Percentiles rank a stretch among this genome's conserved stretches.
Evolutionary conservation across 1,140 invertebrate genomes (phyloP).

Genomic region (Neodiprion fabricii): DNA sequence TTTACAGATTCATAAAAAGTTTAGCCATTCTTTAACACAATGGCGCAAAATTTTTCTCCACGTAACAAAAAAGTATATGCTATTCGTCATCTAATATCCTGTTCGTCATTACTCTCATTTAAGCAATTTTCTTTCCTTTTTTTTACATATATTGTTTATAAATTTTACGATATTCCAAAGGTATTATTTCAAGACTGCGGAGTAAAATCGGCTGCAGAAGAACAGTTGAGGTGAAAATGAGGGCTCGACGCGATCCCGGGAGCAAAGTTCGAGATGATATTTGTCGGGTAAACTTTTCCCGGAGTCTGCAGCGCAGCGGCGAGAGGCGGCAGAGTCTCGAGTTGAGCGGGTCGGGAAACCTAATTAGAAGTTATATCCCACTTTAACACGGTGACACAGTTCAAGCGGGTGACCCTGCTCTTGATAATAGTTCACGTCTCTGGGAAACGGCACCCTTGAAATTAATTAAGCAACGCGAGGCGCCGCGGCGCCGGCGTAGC

Average conservation of each 20-base stretch:
- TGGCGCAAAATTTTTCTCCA: background rate
- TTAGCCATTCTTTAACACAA: background rate
- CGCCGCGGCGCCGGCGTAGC: background rate
- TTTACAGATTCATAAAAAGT: background rate
- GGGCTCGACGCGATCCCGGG: no score
- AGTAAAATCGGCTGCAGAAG: no score
- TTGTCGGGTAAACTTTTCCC: no score
- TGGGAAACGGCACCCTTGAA: background rate
- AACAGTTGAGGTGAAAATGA: no score
- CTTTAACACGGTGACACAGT: constrained; percentile 3
- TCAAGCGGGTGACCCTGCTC: background rate
- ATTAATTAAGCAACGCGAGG: background rate
- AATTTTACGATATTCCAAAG: no score
- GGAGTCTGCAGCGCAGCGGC: no score
- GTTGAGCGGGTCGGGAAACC: background rate
- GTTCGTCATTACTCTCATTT: background rate
- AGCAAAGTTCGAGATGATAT: no score
- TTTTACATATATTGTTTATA: background rate
- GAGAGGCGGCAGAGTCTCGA: no score
- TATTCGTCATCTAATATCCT: background rate
- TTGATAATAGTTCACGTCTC: constrained; percentile 1
- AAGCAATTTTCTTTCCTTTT: background rate
- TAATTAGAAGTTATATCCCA: background rate
- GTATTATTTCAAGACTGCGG: no score
- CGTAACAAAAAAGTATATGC: background rate